A percentile compares a stretch with the other conserved stretches of the same genome.
Evolutionary conservation across 2,113 vertebrate species (phyloP).

Genomic region (Eonycteris spelaea): DNA sequence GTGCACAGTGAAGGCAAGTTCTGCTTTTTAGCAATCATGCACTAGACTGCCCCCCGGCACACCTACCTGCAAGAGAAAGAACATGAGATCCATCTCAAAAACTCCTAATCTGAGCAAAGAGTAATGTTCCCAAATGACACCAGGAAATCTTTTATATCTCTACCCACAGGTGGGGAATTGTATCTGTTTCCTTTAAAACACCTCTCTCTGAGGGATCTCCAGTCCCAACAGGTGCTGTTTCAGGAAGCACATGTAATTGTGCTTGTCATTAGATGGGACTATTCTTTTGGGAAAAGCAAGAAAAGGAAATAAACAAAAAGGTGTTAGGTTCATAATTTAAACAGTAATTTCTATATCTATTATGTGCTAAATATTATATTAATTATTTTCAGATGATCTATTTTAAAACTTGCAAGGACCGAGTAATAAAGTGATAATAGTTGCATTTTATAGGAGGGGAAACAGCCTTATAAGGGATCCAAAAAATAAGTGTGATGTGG

Average conservation of each 20-base stretch:
- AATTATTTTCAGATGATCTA: not conserved
- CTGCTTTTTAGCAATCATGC: not conserved
- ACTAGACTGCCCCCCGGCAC: not conserved
- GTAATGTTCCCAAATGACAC: not conserved
- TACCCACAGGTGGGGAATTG: not conserved
- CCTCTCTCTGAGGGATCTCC: not conserved
- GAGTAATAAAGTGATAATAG: not conserved
- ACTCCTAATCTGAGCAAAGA: not conserved
- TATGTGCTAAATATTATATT: not conserved
- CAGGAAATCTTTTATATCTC: not conserved
- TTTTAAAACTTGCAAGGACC: not conserved
- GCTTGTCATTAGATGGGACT: not conserved
- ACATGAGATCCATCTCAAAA: not conserved
- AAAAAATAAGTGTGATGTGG: not conserved
- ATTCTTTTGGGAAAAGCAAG: not conserved
- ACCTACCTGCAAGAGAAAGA: not conserved
- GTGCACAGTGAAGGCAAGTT: not conserved
- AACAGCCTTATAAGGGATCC: not conserved
- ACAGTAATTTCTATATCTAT: not conserved
- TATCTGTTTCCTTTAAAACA: constrained; percentile 1
- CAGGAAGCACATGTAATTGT: constrained; percentile 3
- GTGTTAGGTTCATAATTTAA: not conserved
- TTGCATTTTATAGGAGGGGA: not conserved
- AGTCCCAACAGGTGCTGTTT: not conserved
- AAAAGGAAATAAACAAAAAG: not conserved